A percentile compares a stretch with the other conserved stretches of the same genome.
Conservation (phyloP, 1,140 invertebrate species). For the Papilio aristodemus region DNA sequence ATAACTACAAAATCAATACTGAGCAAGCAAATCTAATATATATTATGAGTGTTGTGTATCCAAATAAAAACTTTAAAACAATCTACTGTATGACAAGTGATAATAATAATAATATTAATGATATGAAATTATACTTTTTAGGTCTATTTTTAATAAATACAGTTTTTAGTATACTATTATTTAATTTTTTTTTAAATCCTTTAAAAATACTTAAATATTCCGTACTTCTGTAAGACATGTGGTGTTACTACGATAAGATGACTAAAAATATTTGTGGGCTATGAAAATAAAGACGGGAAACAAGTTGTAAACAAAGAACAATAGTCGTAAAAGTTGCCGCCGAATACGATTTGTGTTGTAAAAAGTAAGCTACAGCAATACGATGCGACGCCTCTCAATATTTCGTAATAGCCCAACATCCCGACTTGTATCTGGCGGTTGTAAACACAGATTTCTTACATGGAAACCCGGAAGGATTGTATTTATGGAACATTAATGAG, state of each 20-base stretch:
- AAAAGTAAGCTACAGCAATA: slow-evolving; percentile 38
- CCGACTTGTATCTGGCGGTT: slow-evolving; percentile 37
- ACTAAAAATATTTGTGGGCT: slow-evolving; percentile 46
- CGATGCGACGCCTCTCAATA: slow-evolving; percentile 35
- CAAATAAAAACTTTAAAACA: slow-evolving; percentile 23
- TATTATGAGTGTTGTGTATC: not conserved
- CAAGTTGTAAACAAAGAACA: slow-evolving; percentile 68
- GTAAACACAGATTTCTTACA: slow-evolving; percentile 64
- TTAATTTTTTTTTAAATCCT: not conserved
- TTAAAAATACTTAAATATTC: not conserved
- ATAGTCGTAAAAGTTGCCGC: slow-evolving; percentile 51
- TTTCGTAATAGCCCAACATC: slow-evolving; percentile 33
- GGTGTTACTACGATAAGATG: not conserved
- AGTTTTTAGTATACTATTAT: not conserved
- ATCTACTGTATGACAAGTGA: not conserved
- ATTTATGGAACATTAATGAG: slow-evolving; percentile 65
- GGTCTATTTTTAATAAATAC: not conserved
- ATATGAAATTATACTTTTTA: not conserved
- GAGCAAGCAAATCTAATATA: slow-evolving; percentile 35
- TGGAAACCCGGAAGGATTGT: slow-evolving; percentile 60
- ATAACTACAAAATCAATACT: slow-evolving; percentile 61
- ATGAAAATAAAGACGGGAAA: slow-evolving; percentile 64
- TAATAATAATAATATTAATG: not conserved
- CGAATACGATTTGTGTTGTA: slow-evolving; percentile 44
- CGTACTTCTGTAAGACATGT: not conserved